A percentile compares a stretch with the other conserved stretches of the same genome.
Evolutionary conservation across 2,888 invertebrate genomes (phyloP).

Genomic region (Parochlus steinenii): DNA sequence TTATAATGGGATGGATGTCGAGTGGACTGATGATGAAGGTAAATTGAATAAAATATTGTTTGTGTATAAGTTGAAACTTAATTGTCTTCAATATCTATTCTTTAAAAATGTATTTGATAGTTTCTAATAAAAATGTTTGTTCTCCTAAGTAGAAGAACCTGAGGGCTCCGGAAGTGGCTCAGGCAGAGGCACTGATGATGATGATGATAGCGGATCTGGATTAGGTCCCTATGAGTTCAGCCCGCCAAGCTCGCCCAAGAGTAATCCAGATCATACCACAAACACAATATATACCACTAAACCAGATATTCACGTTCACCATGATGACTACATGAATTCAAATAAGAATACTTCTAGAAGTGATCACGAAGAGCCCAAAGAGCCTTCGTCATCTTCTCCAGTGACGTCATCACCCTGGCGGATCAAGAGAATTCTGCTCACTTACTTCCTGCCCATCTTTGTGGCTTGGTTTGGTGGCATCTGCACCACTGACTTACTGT

Average conservation of each 20-base stretch:
- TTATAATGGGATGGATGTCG: slow-evolving; percentile 80
- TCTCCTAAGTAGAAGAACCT: slow-evolving; percentile 33
- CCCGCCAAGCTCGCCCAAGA: slow-evolving; percentile 12
- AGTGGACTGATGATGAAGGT: slow-evolving; percentile 49
- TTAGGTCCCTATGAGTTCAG: slow-evolving; percentile 17
- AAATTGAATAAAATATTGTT: slow-evolving; percentile 1
- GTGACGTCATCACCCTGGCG: slow-evolving; percentile 35
- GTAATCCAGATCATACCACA: slow-evolving; percentile 11
- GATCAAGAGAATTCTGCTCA: slow-evolving; percentile 39
- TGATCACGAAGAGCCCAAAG: slow-evolving; percentile 17
- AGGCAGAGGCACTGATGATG: slow-evolving; percentile 41
- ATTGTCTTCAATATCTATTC: slow-evolving; percentile 4
- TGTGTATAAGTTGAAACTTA: slow-evolving; percentile 3
- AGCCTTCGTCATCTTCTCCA: slow-evolving; percentile 23
- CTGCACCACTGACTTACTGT: slow-evolving; percentile 66
- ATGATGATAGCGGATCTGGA: slow-evolving; percentile 28
- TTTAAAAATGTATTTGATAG: background rate
- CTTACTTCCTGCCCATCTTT: slow-evolving; percentile 64
- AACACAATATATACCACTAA: background rate
- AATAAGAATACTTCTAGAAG: slow-evolving; percentile 15
- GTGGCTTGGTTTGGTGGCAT: slow-evolving; percentile 68
- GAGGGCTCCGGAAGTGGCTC: slow-evolving; percentile 46
- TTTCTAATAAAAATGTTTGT: slow-evolving; percentile 12
- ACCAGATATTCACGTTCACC: background rate
- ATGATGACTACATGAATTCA: slow-evolving; percentile 5